Base-by-base conservation (phyloP, 2,888 invertebrate genomes). In the Lycaena phlaeas region DNA sequence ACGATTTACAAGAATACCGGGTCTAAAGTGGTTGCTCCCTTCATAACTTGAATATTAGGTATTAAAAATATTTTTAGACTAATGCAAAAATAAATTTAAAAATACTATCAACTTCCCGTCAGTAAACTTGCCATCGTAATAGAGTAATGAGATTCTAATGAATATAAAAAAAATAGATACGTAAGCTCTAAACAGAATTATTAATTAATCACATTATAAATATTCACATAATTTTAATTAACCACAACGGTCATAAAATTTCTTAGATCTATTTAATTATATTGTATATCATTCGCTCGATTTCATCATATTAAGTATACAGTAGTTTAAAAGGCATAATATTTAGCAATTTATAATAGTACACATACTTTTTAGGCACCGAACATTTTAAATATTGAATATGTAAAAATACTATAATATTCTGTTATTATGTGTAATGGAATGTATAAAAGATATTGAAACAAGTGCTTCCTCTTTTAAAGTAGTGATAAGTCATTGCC, bases 1-100 rank as follows among this genome's bases (percentile, higher is more conserved):
- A n/a, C n/a, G n/a, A n/a, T n/a, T n/a, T 14, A 34, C 11, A 12
- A 34, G 18, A 22, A 18, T 34, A 17, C 18, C n/a, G 18, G 22
- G 12, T 34, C 34, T 22, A 34, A 34, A 34, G 22, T 12, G 10
- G 18, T 34, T 34, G 34, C 18, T 34, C 34, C 34, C 34, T 18
- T 6, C 22, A 4, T 29, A n/a, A n/a, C n/a, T 29, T 15, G 14
- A 29, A 29, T 29, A 15, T 15, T n/a, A n/a, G n/a, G n/a, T n/a
- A n/a, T 17, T 30, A 12, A 12, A 7, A 25, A 25, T n/a, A n/a
- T n/a, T n/a, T n/a, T 22, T 5, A 9, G 22, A 27, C 27, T 27
- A 27, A 11, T n/a, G n/a, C n/a, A n/a, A 18, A 18, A 34, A 15
- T 12, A 22, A 22, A 34, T 18, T 17, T 22, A 18, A 31, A 27